Conservation (phyloP, 2,113 vertebrate genomes). For the human region GRCh38 chr18:25221001-25221500, state of each 20-base stretch:
- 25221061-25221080: background rate
- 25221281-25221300: background rate
- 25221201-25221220: background rate
- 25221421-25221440: background rate
- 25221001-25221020: background rate
- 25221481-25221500: conserved; percentile 18
- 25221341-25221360: conserved; percentile 20
- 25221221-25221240: background rate
- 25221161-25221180: background rate
- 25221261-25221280: background rate
- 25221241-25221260: background rate
- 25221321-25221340: background rate
- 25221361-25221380: conserved; percentile 25
- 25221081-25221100: background rate
- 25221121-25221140: background rate
- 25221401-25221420: background rate
- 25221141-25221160: background rate
- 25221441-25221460: background rate
- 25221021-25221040: background rate
- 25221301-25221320: background rate
- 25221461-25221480: background rate
- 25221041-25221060: background rate
- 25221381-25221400: background rate
- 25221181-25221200: background rate
- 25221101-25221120: background rate